Evolutionary conservation across 2,113 vertebrate species (phyloP), one percentile per base, ranked within the genome.

Genomic region (Microtus richardsoni): DNA sequence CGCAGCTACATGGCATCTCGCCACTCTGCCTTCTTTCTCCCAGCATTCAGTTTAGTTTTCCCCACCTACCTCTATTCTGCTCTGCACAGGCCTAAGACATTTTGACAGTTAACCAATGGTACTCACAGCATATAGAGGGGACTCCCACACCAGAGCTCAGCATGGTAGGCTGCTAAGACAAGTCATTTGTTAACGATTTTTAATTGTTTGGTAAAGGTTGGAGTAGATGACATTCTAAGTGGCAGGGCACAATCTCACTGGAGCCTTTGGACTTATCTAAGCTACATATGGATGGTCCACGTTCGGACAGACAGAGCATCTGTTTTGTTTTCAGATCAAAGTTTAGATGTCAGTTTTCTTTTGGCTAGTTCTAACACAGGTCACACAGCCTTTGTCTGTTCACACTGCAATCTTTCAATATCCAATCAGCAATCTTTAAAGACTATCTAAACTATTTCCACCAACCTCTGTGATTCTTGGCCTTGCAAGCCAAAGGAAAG

Each of bases 1-100:
- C 5, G 1, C 16, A 1, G 52, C 17, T 58, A 19, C 5, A 58
- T 58, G 17, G 16, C 1, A 19, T 58, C 16, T 54, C 0, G 4
- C 16, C 54, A 54, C 16, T 54, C 54, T 54, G 16, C 3, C 54
- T 54, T 54, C 54, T 54, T 54, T 54, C 54, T 54, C 54, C 54
- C 4, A 19, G 54, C 16, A 58, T 58, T 58, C 54, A 58, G 54
- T 58, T 58, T 58, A 58, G 54, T 58, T 58, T 58, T 5, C 54
- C 17, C 54, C 17, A 19, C 54, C 54, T 58, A 58, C 54, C 54
- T 6, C 54, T 58, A 19, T 58, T 58, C 54, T 58, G 16, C 17
- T 58, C 17, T 54, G 54, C 4, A 1, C 54, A 54, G 54, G 54
- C 54, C 16, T 1, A 17, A 54, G 16, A 54, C 16, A 54, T 4